Base-by-base conservation (phyloP, 2,888 invertebrate species). In the Eristalinus aeneus region DNA sequence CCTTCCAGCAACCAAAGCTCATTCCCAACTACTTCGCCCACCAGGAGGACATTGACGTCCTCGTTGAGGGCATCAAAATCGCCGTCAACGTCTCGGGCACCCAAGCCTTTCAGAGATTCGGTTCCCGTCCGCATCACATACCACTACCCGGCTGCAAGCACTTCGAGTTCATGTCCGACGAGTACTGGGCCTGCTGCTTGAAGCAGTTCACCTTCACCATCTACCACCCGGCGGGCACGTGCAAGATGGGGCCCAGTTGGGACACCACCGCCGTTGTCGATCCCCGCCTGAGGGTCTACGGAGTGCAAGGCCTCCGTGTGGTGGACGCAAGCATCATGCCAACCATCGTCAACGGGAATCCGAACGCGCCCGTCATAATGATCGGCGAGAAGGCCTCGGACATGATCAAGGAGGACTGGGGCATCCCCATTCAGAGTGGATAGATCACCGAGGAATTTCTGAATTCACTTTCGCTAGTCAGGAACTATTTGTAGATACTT, bases 11-110 rank as follows among this genome's bases (percentile, higher is more conserved):
- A 85, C 98, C 98, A 0, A 95, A 96, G 12, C 96, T 99, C 73
- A 96, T 97, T 90, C 98, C 98, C 0, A 98, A 98, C 91, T 99
- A 99, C 91, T 96, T 99, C 90, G 95, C 97, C 0, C 96, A 97
- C 89, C 95, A 95, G 88, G 95, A 96, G 90, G 98, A 99, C 89
- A 94, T 97, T 12, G 93, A 95, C 88, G 94, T 96, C 0, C 91
- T 98, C 1, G 95, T 96, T 0, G 97, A 97, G 90, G 97, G 97
- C 0, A 97, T 97, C n/a, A 95, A 96, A 89, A 95, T 97, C 79
- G 97, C 97, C 0, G 94, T 97, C 90, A 95, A 96, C 78, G 93
- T 97, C 20, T 97, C 97, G 0, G 95, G 95, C 77, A 96, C 97
- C 0, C 94, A 95, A 1, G 96, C 97, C 0, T 97, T 98, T 90